Evolutionary conservation across 2,888 invertebrate genomes (phyloP), one percentile per base, ranked within the genome.

Genomic region (Venusia cambrica): DNA sequence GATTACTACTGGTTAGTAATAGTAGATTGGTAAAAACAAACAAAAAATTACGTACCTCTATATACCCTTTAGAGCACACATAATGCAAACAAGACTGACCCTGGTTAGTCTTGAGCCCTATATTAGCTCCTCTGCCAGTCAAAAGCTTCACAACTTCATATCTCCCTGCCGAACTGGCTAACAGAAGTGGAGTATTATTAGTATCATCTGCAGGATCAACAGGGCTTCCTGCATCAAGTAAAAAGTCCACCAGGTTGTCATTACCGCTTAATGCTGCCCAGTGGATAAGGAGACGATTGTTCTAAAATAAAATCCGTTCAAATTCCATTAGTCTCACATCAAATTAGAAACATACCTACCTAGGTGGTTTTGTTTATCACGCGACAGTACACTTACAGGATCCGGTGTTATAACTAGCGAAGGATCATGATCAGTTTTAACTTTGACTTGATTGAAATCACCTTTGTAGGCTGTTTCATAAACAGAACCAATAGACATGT

Each of bases 71-170:
- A 0, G 96, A 96, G 40, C 94, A 92, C 19, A 95, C 94, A 87
- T 96, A 96, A 62, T 95, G 95, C 28, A 97, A 73, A 4, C 95
- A 88, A 16, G 94, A 92, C 72, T 96, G 95, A 0, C 94, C 94
- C 37, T 92, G 90, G 39, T 71, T 76, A 31, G 92, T 93, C 57
- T 90, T 90, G 26, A 92, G 91, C 77, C 95, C 92, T 0, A 95
- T 89, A 70, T 93, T 84, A 5, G 93, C 94, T 18, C 92, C 92
- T 62, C 90, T 90, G 6, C 88, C 78, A 37, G 95, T 63, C 7
- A 96, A 74, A 1, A 91, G 66, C 29, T 88, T 87, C 0, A 94
- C 93, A 26, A 93, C 90, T 54, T 92, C 89, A 15, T 81, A 75
- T 51, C 91, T 89, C 5, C 95, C 96, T 9, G 94, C 94, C 5